Conservation (phyloP, 37 sponge, comb jelly and placozoan genomes). For the Halisarca cf. caerulea region DNA sequence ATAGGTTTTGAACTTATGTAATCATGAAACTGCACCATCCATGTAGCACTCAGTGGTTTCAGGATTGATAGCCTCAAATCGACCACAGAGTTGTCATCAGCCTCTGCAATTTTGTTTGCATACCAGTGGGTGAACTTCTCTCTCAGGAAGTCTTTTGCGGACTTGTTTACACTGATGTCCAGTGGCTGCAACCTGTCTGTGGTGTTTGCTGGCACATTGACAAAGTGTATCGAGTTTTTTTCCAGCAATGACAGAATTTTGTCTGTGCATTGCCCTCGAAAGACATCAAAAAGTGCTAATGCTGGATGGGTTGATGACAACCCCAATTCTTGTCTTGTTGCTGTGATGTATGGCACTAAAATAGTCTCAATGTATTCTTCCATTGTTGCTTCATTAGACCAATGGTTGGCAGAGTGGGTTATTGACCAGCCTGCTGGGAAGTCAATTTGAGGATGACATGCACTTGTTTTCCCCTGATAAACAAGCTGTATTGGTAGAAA, state of each 20-base stretch:
- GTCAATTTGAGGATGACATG: conserved; percentile 39
- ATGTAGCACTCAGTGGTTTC: background rate
- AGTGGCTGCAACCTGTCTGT: conserved; percentile 57
- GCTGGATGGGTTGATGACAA: conserved; percentile 27
- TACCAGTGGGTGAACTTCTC: conserved; percentile 57
- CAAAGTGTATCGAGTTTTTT: conserved; percentile 39
- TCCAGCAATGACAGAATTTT: conserved; percentile 33
- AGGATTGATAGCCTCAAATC: background rate
- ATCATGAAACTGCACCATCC: conserved; percentile 18
- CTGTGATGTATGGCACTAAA: conserved; percentile 38
- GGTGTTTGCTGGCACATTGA: conserved; percentile 52
- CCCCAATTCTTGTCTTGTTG: background rate
- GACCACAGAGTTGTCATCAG: background rate
- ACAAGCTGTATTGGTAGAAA: conserved; percentile 56
- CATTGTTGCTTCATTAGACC: conserved; percentile 60
- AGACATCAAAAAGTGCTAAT: conserved; percentile 39
- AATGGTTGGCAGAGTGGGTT: conserved; percentile 60
- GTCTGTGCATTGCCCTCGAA: conserved; percentile 32
- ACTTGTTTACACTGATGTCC: conserved; percentile 61
- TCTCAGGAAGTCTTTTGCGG: conserved; percentile 46
- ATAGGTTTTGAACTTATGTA: background rate
- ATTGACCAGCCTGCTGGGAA: conserved; percentile 66
- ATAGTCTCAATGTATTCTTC: conserved; percentile 53
- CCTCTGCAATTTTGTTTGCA: conserved; percentile 28
- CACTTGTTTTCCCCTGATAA: conserved; percentile 52